Conservation (phyloP, 2,888 invertebrate genomes). For the Diploptera punctata region DNA sequence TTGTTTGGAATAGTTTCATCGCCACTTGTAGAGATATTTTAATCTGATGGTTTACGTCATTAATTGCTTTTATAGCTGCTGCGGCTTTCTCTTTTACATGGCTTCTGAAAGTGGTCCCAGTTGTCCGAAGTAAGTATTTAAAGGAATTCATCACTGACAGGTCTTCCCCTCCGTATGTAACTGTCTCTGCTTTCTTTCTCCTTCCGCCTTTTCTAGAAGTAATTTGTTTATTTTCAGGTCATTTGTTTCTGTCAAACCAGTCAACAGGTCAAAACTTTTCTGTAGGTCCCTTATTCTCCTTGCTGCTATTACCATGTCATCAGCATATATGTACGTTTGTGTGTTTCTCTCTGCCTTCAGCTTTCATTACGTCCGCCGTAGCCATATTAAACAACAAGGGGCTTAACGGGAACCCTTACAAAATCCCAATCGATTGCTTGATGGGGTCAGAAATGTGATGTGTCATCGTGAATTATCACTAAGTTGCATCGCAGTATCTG, state of each 20-base stretch:
- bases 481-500: too few relatives aligned
- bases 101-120: not conserved
- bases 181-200: not conserved
- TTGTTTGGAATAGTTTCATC: not conserved
- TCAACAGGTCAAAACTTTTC: not conserved
- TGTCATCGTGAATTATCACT: too few relatives aligned
- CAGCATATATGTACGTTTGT: not conserved
- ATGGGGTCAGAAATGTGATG: too few relatives aligned
- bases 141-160: too few relatives aligned
- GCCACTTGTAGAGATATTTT: not conserved
- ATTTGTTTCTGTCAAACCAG: not conserved
- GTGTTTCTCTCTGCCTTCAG: not conserved
- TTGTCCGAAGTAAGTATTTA: too few relatives aligned
- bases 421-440: not conserved
- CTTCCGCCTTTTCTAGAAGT: not conserved
- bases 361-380: not conserved
- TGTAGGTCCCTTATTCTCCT: slow-evolving; percentile 4
- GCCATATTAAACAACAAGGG: not conserved
- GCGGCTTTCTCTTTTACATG: not conserved
- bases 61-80: not conserved
- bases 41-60: not conserved
- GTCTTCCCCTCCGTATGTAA: not conserved
- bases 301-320: not conserved
- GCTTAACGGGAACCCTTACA: not conserved
- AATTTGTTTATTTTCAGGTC: not conserved